These are phyloP conservation scores for Tubiluchus corallicola DNA, from an alignment of 2,888 invertebrate species.

Conservation along the genomic window DNA sequence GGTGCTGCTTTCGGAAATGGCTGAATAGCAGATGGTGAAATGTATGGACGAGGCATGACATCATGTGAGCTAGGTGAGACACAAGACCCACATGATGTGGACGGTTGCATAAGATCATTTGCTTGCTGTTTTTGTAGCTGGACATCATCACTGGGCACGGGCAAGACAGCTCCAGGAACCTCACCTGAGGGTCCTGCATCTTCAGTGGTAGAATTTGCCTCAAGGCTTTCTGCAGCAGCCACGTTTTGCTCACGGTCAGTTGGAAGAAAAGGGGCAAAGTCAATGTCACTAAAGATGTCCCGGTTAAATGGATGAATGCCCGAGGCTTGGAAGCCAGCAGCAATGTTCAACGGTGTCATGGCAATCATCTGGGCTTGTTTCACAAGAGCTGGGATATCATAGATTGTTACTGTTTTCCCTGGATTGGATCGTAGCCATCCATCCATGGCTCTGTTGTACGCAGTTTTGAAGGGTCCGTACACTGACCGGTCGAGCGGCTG, in stretches of 20 bases:
- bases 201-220: background rate
- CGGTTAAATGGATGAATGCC: slow-evolving; percentile 10
- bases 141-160: background rate
- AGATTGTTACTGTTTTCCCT: slow-evolving; percentile 23
- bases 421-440: slow-evolving; percentile 20
- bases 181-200: slow-evolving; percentile 1
- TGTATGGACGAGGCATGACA: slow-evolving; percentile 2
- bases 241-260: slow-evolving; percentile 7
- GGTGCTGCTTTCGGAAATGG: slow-evolving; percentile 13
- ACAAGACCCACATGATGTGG: background rate
- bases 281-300: slow-evolving; percentile 7
- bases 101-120: background rate
- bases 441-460: slow-evolving; percentile 20
- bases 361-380: slow-evolving; percentile 10
- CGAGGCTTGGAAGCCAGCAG: slow-evolving; percentile 8
- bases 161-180: background rate
- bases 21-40: slow-evolving; percentile 9
- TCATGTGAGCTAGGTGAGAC: background rate
- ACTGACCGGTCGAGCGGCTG: slow-evolving; percentile 17
- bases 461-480: slow-evolving; percentile 21
- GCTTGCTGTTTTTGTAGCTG: slow-evolving; percentile 1
- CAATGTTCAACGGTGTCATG: slow-evolving; percentile 9
- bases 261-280: slow-evolving; percentile 8
- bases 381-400: slow-evolving; percentile 13
- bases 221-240: background rate